Percentiles rank a stretch among this genome's conserved stretches.
phyloP scores from a whole-genome alignment of 2,113 vertebrate species.

The Poecile atricapillus region DNA sequence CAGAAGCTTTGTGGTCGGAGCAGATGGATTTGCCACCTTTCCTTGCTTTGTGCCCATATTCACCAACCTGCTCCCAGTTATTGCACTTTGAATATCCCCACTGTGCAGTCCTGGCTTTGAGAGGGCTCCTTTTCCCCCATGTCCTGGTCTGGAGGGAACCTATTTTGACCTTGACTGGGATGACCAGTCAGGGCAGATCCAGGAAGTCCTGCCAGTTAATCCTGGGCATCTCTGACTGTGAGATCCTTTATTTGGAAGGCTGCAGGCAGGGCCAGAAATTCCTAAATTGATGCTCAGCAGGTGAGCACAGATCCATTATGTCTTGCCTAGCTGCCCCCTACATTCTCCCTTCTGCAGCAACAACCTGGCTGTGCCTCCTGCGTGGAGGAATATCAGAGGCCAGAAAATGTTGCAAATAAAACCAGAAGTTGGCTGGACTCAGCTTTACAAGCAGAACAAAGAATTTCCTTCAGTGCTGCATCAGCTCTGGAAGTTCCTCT shows the following conservation, averaged over 20 bases:
- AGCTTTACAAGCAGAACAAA: neutral
- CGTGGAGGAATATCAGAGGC: neutral
- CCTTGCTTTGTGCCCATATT: neutral
- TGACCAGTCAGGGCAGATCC: neutral
- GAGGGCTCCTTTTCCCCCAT: neutral
- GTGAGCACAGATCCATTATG: neutral
- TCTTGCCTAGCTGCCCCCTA: neutral
- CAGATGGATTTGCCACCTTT: neutral
- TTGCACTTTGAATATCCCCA: neutral
- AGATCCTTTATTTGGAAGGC: slow-evolving; percentile 3
- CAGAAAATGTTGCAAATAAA: neutral
- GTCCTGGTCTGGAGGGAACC: neutral
- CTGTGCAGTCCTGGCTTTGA: neutral
- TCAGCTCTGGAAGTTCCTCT: neutral
- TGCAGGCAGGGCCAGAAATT: neutral
- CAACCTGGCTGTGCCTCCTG: neutral
- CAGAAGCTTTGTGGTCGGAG: neutral
- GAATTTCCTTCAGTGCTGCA: neutral
- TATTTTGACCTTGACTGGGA: neutral
- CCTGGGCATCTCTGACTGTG: neutral
- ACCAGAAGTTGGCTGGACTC: neutral
- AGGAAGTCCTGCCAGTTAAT: slow-evolving; percentile 14
- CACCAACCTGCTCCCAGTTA: rapidly evolving
- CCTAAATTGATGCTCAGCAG: neutral
- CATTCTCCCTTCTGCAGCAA: neutral